Evolutionary conservation across 2,113 vertebrate genomes (phyloP).

Genomic region (Willisornis vidua): DNA sequence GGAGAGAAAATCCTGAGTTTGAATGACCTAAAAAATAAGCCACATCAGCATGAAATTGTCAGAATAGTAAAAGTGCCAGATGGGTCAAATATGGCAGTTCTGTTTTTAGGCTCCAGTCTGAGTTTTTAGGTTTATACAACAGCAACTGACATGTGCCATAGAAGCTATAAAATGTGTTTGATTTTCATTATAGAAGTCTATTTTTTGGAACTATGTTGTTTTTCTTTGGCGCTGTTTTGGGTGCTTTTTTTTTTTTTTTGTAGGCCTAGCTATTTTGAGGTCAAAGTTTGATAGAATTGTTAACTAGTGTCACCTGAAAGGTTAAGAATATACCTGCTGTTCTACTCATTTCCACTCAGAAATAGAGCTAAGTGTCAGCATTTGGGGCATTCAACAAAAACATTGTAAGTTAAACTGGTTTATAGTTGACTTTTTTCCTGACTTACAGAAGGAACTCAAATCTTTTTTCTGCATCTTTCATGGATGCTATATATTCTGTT

Average conservation of each 20-base stretch:
- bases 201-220: background rate
- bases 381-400: background rate
- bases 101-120: background rate
- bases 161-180: background rate
- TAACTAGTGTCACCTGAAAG: background rate
- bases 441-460: background rate
- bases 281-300: background rate
- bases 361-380: background rate
- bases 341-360: background rate
- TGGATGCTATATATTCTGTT: background rate
- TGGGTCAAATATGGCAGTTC: background rate
- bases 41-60: conserved; percentile 53
- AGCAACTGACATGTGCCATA: background rate
- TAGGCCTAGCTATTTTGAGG: background rate
- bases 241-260: background rate
- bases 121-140: background rate
- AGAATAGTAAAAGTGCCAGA: conserved; percentile 33
- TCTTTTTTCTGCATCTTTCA: background rate
- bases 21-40: conserved; percentile 35
- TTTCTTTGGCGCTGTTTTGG: background rate
- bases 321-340: background rate
- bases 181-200: background rate
- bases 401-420: background rate
- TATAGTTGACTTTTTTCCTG: background rate
- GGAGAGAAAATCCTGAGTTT: conserved; percentile 17